A percentile compares a stretch with the other conserved stretches of the same genome.
These are phyloP conservation scores for Stenoptilia bipunctidactyla DNA, from an alignment of 2,888 invertebrate genomes.

Conservation along the genomic window DNA sequence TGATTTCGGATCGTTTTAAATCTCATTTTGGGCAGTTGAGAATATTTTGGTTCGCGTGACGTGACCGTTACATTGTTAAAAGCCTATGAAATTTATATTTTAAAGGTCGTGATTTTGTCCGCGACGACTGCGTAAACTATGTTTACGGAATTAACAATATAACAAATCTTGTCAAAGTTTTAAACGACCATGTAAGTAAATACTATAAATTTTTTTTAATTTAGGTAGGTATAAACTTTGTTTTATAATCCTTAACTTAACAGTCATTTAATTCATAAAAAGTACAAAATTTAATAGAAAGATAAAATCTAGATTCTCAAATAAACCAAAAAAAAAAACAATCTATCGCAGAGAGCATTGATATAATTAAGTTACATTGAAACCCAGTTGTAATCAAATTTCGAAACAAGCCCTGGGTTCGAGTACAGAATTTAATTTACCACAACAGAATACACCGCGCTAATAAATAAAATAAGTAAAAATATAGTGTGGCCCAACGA, in stretches of 20 bases:
- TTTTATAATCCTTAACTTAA: no score
- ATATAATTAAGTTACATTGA: not conserved
- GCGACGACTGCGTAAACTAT: not conserved
- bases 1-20: not conserved
- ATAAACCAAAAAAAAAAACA: no score
- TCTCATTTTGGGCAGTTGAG: not conserved
- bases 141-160: no score
- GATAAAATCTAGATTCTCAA: no score
- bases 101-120: not conserved
- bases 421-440: slow-evolving; percentile 35
- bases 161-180: no score
- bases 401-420: slow-evolving; percentile 27
- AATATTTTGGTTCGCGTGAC: not conserved
- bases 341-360: no score
- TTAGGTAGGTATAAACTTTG: no score
- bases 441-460: slow-evolving; percentile 27
- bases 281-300: no score
- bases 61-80: not conserved
- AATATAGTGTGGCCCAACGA: slow-evolving; percentile 28
- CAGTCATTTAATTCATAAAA: no score
- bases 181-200: no score
- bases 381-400: slow-evolving; percentile 20
- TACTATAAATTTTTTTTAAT: no score
- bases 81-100: not conserved
- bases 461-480: slow-evolving; percentile 48